Evolutionary conservation across 2,888 invertebrate species (phyloP), one percentile per base, ranked within the genome.

Genomic region (Hypomecis punctinalis): DNA sequence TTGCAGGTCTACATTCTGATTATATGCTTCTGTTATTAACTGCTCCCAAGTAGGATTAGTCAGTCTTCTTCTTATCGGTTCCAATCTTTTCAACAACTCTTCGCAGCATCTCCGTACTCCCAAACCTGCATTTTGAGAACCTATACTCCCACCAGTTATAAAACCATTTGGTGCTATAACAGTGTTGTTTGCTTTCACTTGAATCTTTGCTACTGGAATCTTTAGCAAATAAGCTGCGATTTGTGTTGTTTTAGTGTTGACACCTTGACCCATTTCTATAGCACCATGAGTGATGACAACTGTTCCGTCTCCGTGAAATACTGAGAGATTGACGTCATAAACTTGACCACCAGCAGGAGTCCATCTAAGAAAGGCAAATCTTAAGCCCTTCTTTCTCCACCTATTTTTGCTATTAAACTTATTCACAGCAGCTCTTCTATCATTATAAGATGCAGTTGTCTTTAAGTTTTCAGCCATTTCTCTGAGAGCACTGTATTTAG

Each of bases 241-340:
- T 89, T 96, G 95, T 6, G 94, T 93, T 0, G 94, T 94, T 94
- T 95, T 86, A 4, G 96, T 96, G 68, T 96, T 87, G 46, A 96
- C 91, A 0, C 96, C 96, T 89, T 97, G 96, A 0, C 96, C 96
- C 80, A 94, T 92, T 85, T 95, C 95, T 39, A 95, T 86, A 1
- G 95, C 95, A 36, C 94, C 94, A 69, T 95, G 95, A 1, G 93
- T 83, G n/a, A 96, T 89, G 1, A 94, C 89, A 0, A 96, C 95
- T 5, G 94, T 93, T 0, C 80, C 78, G 75, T 96, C 93, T 1
- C 94, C 92, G 9, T 95, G 92, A 76, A 93, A 96, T 61, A 97
- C 93, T 1, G 95, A 92, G 9, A 96, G 85, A 58, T 93, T 85
- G 0, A 93, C 90, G 66, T 93, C 94, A 47, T 79, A 86, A 47